These are phyloP conservation scores for Melanotaenia duboulayi DNA, from an alignment of 2,113 vertebrate species.

Conservation along the genomic window DNA sequence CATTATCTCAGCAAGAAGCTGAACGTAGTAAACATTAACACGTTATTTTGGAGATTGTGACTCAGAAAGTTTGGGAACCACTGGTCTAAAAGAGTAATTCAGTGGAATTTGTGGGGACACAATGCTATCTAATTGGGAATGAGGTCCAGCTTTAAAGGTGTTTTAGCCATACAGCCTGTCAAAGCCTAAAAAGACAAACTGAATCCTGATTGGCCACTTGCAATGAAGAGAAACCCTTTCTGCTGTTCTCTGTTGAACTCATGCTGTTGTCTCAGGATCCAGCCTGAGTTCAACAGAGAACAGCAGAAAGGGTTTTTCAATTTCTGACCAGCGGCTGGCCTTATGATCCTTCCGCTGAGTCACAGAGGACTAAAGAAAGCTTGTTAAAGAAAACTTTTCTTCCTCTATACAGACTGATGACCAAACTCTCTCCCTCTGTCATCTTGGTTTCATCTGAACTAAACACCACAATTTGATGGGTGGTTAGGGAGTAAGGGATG, in stretches of 20 bases:
- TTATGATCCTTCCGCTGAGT: background rate
- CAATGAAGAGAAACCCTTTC: background rate
- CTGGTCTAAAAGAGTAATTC: no score
- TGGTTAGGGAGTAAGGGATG: background rate
- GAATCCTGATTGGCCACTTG: background rate
- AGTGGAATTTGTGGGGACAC: background rate
- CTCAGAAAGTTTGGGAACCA: no score
- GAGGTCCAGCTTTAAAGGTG: background rate
- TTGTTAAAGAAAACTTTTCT: background rate
- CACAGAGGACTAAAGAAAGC: background rate
- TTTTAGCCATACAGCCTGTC: background rate
- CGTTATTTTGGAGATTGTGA: no score
- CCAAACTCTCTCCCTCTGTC: background rate
- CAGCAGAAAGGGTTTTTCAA: no score
- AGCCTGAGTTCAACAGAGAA: background rate
- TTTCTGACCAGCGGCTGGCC: background rate
- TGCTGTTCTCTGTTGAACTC: background rate
- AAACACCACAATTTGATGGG: background rate
- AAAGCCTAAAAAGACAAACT: background rate
- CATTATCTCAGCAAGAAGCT: no score
- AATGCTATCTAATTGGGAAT: background rate
- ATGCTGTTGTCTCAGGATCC: background rate
- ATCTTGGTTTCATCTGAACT: background rate
- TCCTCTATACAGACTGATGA: background rate
- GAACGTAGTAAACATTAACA: no score